Evolutionary conservation across 2,888 invertebrate genomes (phyloP).

Genomic region (Dasypolia templi): DNA sequence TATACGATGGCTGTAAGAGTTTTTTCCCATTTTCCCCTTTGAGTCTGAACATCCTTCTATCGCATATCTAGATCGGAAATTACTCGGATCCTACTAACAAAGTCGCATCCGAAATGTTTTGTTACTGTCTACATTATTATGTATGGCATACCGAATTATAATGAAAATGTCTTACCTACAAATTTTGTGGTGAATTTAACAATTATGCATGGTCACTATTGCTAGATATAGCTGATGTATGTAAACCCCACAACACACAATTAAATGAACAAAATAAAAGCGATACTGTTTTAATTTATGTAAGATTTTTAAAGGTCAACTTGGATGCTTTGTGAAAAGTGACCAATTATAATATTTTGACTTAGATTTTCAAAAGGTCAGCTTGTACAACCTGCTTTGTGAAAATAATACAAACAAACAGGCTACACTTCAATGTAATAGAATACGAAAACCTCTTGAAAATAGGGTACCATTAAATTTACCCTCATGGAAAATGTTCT

Average conservation of each 20-base stretch:
- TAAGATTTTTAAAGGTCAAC: neutral
- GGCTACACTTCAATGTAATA: conserved; percentile 15
- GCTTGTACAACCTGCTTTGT: neutral
- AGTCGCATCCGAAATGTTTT: neutral
- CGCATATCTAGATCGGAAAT: conserved; percentile 17
- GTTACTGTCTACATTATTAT: neutral
- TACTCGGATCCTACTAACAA: conserved; percentile 10
- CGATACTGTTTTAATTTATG: neutral
- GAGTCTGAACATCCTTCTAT: conserved; percentile 13
- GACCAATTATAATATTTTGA: neutral
- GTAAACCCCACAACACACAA: neutral
- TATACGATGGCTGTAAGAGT: conserved; percentile 21
- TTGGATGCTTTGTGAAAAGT: neutral
- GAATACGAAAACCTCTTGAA: conserved; percentile 29
- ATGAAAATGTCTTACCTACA: neutral
- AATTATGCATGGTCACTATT: conserved; percentile 1
- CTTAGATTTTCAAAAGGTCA: conserved; percentile 6
- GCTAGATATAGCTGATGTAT: neutral
- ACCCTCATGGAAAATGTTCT: conserved; percentile 18
- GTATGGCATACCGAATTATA: neutral
- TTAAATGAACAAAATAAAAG: neutral
- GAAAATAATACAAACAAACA: conserved; percentile 25
- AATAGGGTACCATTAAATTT: conserved; percentile 38
- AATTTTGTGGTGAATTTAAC: neutral
- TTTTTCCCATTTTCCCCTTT: conserved; percentile 19